These are phyloP conservation scores for Aix galericulata DNA, from an alignment of 2,113 vertebrate genomes.

Conservation along the genomic window DNA sequence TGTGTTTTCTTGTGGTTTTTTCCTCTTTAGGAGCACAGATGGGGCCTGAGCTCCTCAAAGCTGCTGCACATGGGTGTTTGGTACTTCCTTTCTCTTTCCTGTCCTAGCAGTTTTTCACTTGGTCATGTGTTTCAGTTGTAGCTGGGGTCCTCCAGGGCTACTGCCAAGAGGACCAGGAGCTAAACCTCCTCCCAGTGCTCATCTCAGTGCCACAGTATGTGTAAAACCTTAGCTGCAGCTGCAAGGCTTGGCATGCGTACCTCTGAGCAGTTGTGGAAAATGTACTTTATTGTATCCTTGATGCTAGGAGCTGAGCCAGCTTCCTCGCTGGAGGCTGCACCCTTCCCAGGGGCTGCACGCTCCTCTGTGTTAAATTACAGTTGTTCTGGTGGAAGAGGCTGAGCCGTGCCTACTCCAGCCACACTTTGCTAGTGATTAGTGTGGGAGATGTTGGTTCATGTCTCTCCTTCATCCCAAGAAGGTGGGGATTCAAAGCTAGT, in stretches of 20 bases:
- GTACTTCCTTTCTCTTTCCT: background rate
- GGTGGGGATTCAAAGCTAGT: background rate
- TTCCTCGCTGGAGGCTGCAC: background rate
- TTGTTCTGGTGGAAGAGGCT: background rate
- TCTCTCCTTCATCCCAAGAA: background rate
- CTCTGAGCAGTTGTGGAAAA: background rate
- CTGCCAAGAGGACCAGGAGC: background rate
- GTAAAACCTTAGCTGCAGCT: background rate
- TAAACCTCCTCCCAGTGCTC: background rate
- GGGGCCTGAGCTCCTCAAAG: background rate
- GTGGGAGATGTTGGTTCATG: background rate
- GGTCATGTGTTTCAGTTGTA: background rate
- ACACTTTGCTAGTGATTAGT: background rate
- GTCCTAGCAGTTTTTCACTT: background rate
- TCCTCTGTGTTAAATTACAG: background rate
- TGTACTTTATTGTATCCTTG: background rate
- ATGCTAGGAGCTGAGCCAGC: constrained; percentile 22
- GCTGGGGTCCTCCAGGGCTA: background rate
- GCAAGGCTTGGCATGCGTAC: background rate
- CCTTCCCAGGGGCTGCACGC: background rate
- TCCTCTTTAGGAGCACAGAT: background rate
- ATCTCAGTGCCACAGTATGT: background rate
- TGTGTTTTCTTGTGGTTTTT: background rate
- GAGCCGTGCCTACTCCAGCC: background rate
- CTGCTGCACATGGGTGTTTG: background rate